Base-by-base conservation (phyloP, 2,888 invertebrate species). In the Mimachlamys varia region DNA sequence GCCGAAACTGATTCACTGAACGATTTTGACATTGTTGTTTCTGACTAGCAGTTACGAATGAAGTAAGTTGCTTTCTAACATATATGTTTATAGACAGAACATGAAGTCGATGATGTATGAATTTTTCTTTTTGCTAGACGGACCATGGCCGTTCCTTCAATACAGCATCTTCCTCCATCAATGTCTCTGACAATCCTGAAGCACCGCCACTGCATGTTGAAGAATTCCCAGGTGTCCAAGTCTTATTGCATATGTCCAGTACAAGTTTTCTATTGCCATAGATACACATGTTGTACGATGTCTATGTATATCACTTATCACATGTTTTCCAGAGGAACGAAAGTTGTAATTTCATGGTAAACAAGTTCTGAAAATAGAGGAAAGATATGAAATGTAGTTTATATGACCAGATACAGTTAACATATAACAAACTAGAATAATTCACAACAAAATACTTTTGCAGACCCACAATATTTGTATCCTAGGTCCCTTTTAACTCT, bases 361-460 rank as follows among this genome's bases (percentile, higher is more conserved):
- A 93, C 93, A 90, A 92, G 88, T 55, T 91, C 93, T 93, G 93
- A 50, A 93, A 92, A 62, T 88, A 62, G n/a, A n/a, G 49, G 88
- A 88, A 88, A 0, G 88, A 27, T 17, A 76, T 44, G n/a, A n/a
- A n/a, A 19, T 53, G 19, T 53, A 53, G 15, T 53, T 53, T 15
- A 53, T 19, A 53, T 10, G 2, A 58, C 58, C 19, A 58, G 10
- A 53, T 53, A 53, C 2, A 5, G 1, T 5, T 53, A 53, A 5
- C 13, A 53, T 44, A 44, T 44, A 44, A 44, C 44, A 44, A 44
- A 44, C 44, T 44, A 3, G 7, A 44, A 44, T 44, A 44, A 44
- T 5, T 44, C 44, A 44, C 3, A 44, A 44, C 44, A 44, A 44
- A 44, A 44, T 44, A 44, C 44, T 44, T 5, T 44, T 44, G 7